Evolutionary conservation across 2,888 invertebrate species (phyloP), one percentile per base, ranked within the genome.

Genomic region (Trichogramma evanescens): DNA sequence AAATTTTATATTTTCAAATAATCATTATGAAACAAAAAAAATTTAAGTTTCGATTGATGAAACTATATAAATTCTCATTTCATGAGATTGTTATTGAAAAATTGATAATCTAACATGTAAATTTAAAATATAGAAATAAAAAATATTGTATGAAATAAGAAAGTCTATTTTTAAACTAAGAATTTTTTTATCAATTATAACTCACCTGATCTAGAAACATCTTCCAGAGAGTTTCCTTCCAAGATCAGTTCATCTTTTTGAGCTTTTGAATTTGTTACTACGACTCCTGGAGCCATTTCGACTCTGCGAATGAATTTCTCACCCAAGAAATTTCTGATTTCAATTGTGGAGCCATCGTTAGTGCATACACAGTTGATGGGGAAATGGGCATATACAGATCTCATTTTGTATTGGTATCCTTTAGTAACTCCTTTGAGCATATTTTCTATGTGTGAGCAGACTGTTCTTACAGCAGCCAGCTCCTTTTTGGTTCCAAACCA

Each of bases 381-480:
- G 84, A 99, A 99, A 83, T 99, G 99, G 80, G 99, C 99, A 77
- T 99, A 99, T 70, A 98, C 99, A 58, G 97, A 95, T 75, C 98
- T 87, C 99, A 99, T 99, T 84, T 98, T 99, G 84, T 99, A 99
- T 76, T 91, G 88, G 82, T 92, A 99, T 66, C 99, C 99, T 82
- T 91, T 87, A 4, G 90, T 91, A 7, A 91, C 91, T 73, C 90
- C 88, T 82, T 96, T 98, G 72, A 99, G 89, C 97, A 99, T 96
- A 81, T 99, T 99, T 80, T 95, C 91, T 75, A 99, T 95, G 79
- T 99, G 99, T 68, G 96, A 95, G 82, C 97, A 98, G 7, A 99
- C 95, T 49, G 99, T 99, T 72, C 97, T 87, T 51, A 99, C 98
- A 65, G 97, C 94, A 66, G 99, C 98, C 66, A 99, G 84, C 81